Percentiles rank a stretch among this genome's conserved stretches.
Evolutionary conservation across 1,140 invertebrate species (phyloP).

Genomic region (Apocrypta bakeri): DNA sequence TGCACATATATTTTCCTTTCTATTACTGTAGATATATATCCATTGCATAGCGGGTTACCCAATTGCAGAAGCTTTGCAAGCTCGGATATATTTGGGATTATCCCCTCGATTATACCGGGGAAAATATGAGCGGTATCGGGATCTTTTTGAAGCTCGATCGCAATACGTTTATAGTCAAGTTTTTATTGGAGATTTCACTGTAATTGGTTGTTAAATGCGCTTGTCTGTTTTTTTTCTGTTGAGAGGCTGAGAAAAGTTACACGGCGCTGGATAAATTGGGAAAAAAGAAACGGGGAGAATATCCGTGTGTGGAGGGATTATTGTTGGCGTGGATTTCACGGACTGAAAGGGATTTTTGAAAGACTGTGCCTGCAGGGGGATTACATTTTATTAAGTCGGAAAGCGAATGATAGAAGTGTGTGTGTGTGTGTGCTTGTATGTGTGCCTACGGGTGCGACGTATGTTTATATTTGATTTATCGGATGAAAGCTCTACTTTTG

Average conservation of each 20-base stretch:
- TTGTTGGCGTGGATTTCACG: neutral
- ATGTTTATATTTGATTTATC: no score
- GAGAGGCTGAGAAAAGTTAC: slow-evolving; percentile 17
- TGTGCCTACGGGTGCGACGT: no score
- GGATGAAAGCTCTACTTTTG: no score
- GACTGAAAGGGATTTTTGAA: neutral
- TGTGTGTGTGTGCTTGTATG: neutral
- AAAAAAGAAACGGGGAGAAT: neutral
- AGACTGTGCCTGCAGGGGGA: neutral
- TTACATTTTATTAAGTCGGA: neutral
- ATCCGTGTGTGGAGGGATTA: neutral
- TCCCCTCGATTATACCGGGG: neutral
- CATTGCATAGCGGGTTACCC: neutral
- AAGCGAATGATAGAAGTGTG: neutral
- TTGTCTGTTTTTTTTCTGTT: slow-evolving; percentile 17
- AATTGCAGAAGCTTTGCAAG: neutral
- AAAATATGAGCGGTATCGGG: neutral
- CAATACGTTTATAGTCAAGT: slow-evolving; percentile 37
- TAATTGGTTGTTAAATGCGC: slow-evolving; percentile 26
- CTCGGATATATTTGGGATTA: neutral
- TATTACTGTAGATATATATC: no score
- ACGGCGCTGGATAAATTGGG: neutral
- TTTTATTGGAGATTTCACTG: slow-evolving; percentile 33
- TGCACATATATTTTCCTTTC: no score
- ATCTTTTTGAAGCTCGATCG: neutral